A percentile compares a stretch with the other conserved stretches of the same genome.
Evolutionary conservation across 2,888 invertebrate species (phyloP).

Genomic region (Nemurella pictetii): DNA sequence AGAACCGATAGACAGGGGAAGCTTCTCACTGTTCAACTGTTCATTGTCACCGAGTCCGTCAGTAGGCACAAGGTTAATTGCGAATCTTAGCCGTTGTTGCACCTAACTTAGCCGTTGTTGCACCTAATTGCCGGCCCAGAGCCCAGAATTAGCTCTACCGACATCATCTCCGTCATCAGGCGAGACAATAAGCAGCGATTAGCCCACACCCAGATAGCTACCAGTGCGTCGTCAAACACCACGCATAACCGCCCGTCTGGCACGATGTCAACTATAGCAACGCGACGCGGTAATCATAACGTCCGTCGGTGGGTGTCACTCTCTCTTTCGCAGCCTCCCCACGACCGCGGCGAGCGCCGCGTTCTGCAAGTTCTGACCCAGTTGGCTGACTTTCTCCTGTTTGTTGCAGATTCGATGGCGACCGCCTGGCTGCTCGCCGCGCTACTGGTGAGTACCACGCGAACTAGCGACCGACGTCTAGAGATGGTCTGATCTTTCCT

Average conservation of each 20-base stretch:
- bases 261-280: not conserved
- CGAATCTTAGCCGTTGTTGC: too few relatives aligned
- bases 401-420: not conserved
- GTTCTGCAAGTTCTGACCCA: too few relatives aligned
- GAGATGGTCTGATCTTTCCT: too few relatives aligned
- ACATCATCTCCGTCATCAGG: too few relatives aligned
- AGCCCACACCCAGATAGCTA: not conserved
- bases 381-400: not conserved
- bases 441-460: not conserved
- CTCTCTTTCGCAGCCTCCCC: not conserved
- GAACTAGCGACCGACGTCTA: not conserved
- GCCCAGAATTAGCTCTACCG: too few relatives aligned
- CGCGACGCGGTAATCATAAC: not conserved
- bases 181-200: not conserved
- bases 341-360: too few relatives aligned
- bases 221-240: not conserved
- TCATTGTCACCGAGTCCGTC: too few relatives aligned
- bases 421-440: not conserved
- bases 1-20: too few relatives aligned
- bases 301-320: not conserved
- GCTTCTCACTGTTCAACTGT: too few relatives aligned
- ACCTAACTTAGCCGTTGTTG: too few relatives aligned
- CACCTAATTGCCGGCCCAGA: too few relatives aligned
- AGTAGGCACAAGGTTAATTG: too few relatives aligned
- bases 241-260: not conserved